Evolutionary conservation across 2,113 vertebrate genomes (phyloP), one percentile per base, ranked within the genome.

Genomic region (Ia io): DNA sequence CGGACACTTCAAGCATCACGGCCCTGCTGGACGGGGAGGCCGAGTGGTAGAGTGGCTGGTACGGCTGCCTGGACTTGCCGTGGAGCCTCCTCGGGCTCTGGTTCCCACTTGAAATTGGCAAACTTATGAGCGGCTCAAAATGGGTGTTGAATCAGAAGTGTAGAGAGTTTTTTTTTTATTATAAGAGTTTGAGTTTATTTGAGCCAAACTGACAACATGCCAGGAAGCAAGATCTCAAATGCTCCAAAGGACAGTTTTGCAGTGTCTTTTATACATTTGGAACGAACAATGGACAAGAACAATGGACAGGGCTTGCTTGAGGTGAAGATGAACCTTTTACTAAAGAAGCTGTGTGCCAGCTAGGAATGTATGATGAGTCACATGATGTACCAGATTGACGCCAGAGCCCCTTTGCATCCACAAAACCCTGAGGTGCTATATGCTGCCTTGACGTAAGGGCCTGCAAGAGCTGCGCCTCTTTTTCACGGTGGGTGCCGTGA

Each of bases 1-100:
- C 0, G 7, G 51, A 22, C 17, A 30, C n/a, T 22, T 23, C 4
- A 25, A 4, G 5, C 12, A 0, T 30, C 61, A 14, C 1, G 40
- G 35, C 10, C 44, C 47, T 67, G 32, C 44, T 22, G 71, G 65
- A 0, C n/a, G 16, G 1, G 5, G 2, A 10, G 73, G 47, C 63
- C 37, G 1, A 9, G 20, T 22, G 32, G 73, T 2, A n/a, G 23
- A 37, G 30, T 13, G 37, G 23, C 79, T 23, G 23, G 30, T 12
- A 9, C 3, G 22, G 32, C 4, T 4, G 65, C 37, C 53, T n/a
- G 78, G 16, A 40, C 53, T 67, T 47, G 53, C 53, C 40, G 59
- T 30, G 10, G 35, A 40, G 37, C 20, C 44, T 13, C 0, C 44
- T 71, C 6, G 40, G 9, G 16, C 44, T 83, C 25, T 25, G 44